These are phyloP conservation scores for Pinctada fucata DNA, from an alignment of 2,888 invertebrate species.

Conservation along the genomic window DNA sequence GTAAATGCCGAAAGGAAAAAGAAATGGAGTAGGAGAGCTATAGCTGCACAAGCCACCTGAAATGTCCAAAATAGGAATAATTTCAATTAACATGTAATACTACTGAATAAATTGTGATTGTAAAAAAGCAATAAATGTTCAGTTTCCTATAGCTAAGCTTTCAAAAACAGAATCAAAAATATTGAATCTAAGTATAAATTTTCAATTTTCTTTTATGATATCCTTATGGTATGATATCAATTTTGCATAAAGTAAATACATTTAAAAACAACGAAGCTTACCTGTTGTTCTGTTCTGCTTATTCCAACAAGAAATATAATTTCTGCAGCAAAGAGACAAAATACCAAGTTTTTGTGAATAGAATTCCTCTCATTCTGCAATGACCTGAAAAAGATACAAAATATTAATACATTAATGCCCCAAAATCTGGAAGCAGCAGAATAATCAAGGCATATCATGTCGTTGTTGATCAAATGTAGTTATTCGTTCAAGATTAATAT, in stretches of 20 bases:
- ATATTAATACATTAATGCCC: background rate
- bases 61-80: slow-evolving; percentile 1
- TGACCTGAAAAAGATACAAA: slow-evolving; percentile 51
- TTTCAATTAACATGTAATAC: no score
- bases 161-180: background rate
- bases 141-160: background rate
- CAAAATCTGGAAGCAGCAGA: no score
- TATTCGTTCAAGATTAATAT: no score
- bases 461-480: no score
- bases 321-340: slow-evolving; percentile 66
- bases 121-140: no score
- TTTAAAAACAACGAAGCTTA: slow-evolving; percentile 25
- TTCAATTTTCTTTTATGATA: no score
- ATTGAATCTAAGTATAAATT: background rate
- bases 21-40: slow-evolving; percentile 65
- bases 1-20: slow-evolving; percentile 67
- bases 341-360: slow-evolving; percentile 68
- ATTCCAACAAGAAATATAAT: slow-evolving; percentile 64
- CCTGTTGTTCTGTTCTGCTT: slow-evolving; percentile 60
- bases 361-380: slow-evolving; percentile 68
- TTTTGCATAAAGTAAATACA: background rate
- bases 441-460: no score
- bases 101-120: no score
- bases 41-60: slow-evolving; percentile 63
- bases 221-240: no score